A percentile compares a stretch with the other conserved stretches of the same genome.
These are phyloP conservation scores for Thymelicus acteon DNA, from an alignment of 2,888 invertebrate species.

Conservation along the genomic window DNA sequence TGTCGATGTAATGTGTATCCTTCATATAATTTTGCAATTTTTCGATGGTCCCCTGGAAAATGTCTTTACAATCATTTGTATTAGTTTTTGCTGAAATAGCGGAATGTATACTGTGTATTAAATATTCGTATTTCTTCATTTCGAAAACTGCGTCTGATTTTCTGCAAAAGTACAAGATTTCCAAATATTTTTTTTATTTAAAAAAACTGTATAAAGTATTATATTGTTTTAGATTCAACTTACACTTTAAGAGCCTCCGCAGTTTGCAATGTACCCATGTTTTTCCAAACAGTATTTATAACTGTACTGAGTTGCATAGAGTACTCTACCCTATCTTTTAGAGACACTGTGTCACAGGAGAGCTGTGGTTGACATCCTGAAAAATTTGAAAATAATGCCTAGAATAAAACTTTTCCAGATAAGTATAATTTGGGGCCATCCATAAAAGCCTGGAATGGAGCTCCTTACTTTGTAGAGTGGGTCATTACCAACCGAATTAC, in stretches of 20 bases:
- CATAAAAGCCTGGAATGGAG: too few species aligned
- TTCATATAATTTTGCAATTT: conserved; percentile 50
- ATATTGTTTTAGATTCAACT: conserved; percentile 48
- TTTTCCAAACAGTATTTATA: conserved; percentile 86
- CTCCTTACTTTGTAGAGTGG: too few species aligned
- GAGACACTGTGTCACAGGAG: conserved; percentile 72
- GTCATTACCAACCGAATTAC: too few species aligned
- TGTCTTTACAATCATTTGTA: conserved; percentile 27
- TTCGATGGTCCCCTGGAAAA: conserved; percentile 29
- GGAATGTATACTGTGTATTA: conserved; percentile 55
- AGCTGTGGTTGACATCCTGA: conserved; percentile 60
- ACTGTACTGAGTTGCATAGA: conserved; percentile 77
- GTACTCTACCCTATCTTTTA: conserved; percentile 79
- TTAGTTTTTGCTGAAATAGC: conserved; percentile 45
- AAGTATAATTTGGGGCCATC: too few species aligned
- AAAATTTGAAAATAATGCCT: conserved; percentile 35
- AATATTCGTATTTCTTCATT: conserved; percentile 63
- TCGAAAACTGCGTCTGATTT: conserved; percentile 65
- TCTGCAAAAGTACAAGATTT: conserved; percentile 51
- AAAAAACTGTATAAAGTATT: too few species aligned
- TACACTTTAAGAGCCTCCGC: conserved; percentile 73
- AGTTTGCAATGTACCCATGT: conserved; percentile 80
- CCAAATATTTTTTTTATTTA: too few species aligned
- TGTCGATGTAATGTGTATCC: conserved; percentile 46
- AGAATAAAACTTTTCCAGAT: too few species aligned